Evolutionary conservation across 2,888 invertebrate genomes (phyloP).

Genomic region (Eupeodes latifasciatus): DNA sequence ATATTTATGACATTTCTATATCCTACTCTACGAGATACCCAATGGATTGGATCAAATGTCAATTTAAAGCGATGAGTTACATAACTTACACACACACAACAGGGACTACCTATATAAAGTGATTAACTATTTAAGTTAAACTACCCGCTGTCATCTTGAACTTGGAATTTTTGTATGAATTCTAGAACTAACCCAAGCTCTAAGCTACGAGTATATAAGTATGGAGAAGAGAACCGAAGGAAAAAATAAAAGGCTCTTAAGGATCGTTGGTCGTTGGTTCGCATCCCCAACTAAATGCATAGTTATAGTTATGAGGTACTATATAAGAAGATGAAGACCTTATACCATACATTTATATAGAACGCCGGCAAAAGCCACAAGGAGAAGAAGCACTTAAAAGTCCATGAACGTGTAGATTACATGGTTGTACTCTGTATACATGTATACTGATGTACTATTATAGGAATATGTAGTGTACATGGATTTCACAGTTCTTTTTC

Average conservation of each 20-base stretch:
- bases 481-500: slow-evolving; percentile 5
- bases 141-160: neutral
- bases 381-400: slow-evolving; percentile 31
- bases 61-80: too few species aligned
- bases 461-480: slow-evolving; percentile 5
- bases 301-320: neutral
- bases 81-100: too few species aligned
- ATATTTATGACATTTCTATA: neutral
- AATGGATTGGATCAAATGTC: too few species aligned
- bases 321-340: too few species aligned
- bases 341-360: neutral
- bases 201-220: too few species aligned
- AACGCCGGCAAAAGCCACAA: slow-evolving; percentile 38
- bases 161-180: neutral
- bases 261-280: slow-evolving; percentile 15
- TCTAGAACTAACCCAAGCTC: neutral
- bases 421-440: neutral
- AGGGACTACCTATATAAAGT: too few species aligned
- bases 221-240: neutral
- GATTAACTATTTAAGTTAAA: too few species aligned
- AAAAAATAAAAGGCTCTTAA: neutral
- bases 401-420: slow-evolving; percentile 45
- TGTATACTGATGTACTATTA: neutral
- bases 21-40: too few species aligned
- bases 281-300: neutral